Conservation (phyloP, 2,888 invertebrate species). For the Drosophila mimica region DNA sequence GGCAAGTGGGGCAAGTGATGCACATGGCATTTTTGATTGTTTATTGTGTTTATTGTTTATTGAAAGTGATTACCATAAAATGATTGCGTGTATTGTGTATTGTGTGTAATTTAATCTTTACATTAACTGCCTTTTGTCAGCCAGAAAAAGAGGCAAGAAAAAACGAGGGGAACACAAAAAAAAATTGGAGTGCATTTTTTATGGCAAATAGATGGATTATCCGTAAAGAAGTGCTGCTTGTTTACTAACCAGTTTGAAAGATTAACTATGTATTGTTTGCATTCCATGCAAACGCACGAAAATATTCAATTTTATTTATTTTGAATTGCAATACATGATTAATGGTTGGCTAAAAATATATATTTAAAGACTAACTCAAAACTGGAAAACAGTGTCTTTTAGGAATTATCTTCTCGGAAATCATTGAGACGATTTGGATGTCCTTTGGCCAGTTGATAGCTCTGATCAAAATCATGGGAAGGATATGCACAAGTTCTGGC, state of each 20-base stretch:
- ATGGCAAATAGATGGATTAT: background rate
- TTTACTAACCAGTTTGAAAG: background rate
- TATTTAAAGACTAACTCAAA: background rate
- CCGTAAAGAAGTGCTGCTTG: background rate
- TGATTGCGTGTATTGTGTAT: slow-evolving; percentile 48
- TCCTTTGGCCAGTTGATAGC: background rate
- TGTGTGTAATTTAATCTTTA: slow-evolving; percentile 4
- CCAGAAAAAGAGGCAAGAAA: background rate
- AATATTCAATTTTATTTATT: background rate
- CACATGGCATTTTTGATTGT: slow-evolving; percentile 69
- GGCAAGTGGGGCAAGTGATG: slow-evolving; percentile 30
- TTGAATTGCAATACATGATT: background rate
- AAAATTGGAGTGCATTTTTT: slow-evolving; percentile 1
- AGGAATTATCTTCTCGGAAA: background rate
- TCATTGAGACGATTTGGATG: background rate
- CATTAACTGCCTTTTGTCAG: slow-evolving; percentile 10
- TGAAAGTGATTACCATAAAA: slow-evolving; percentile 76
- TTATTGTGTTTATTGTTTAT: slow-evolving; percentile 68
- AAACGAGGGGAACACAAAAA: background rate
- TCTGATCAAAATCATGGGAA: background rate
- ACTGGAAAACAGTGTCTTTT: background rate
- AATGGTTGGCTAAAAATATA: background rate
- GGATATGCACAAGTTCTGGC: background rate
- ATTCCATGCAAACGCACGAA: background rate
- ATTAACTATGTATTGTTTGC: background rate